Evolutionary conservation across 2,797 vertebrate genomes (phyloP).

Genomic region (Helicolenus hilgendorfi): DNA sequence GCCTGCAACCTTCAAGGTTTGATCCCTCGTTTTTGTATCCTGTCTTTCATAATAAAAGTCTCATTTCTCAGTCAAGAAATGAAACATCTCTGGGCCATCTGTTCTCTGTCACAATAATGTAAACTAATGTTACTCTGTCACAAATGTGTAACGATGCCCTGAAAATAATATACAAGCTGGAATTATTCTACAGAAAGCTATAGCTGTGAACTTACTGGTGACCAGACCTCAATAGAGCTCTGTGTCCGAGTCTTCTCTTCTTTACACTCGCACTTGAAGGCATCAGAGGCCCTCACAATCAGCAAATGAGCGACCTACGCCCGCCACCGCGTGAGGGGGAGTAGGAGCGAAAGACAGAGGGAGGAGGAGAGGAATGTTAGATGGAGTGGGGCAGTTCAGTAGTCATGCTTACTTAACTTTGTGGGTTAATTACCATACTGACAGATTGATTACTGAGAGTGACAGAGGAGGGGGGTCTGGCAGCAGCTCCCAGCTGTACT

Average conservation of each 20-base stretch:
- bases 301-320: slow-evolving; percentile 68
- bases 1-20: slow-evolving; percentile 2
- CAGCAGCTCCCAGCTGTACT: slow-evolving; percentile 79
- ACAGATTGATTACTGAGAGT: slow-evolving; percentile 87
- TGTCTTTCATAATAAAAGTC: slow-evolving; percentile 14
- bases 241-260: not conserved
- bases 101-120: not conserved
- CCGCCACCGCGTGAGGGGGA: slow-evolving; percentile 62
- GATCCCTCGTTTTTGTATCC: slow-evolving; percentile 7
- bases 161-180: not conserved
- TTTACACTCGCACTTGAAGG: slow-evolving; percentile 28
- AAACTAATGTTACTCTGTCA: not conserved
- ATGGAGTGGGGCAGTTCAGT: slow-evolving; percentile 81
- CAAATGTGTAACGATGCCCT: not conserved
- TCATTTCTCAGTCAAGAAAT: not conserved
- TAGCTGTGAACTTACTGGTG: not conserved
- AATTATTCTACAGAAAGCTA: not conserved
- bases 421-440: slow-evolving; percentile 88
- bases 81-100: not conserved
- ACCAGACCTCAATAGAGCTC: not conserved
- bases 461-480: slow-evolving; percentile 72
- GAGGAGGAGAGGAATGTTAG: slow-evolving; percentile 77
- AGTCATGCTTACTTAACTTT: slow-evolving; percentile 87
- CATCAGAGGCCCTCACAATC: slow-evolving; percentile 50
- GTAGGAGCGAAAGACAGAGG: slow-evolving; percentile 56